These are phyloP conservation scores for Aythya baeri DNA, from an alignment of 2,113 vertebrate genomes.

Conservation along the genomic window DNA sequence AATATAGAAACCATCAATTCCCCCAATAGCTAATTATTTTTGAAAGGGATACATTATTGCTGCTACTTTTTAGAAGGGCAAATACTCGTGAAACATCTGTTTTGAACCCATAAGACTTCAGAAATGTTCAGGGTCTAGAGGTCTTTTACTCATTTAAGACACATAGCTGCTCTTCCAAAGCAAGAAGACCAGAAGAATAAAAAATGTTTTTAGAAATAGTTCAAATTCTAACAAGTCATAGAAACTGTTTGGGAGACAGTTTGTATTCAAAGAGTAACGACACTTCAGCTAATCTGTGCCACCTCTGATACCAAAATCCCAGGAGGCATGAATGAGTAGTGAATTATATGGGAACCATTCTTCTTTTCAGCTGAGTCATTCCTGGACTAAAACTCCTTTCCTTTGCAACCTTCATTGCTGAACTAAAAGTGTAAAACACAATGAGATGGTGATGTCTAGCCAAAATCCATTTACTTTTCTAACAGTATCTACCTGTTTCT, in stretches of 20 bases:
- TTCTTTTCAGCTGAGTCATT: not conserved
- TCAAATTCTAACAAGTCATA: not conserved
- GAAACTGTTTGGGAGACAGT: not conserved
- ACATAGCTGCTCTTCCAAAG: not conserved
- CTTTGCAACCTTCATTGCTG: not conserved
- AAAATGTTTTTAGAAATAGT: not conserved
- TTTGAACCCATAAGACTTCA: not conserved
- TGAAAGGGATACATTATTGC: constrained; percentile 23
- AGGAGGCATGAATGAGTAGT: not conserved
- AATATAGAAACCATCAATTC: constrained; percentile 54
- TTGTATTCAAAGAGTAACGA: not conserved
- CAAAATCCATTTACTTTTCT: not conserved
- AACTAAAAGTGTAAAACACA: not conserved
- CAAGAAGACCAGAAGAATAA: not conserved
- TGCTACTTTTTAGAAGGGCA: not conserved
- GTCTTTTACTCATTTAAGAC: not conserved
- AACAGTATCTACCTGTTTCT: not conserved
- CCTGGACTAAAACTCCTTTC: not conserved
- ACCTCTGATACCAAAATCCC: not conserved
- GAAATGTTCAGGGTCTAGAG: not conserved
- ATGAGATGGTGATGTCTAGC: not conserved
- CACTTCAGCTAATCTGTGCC: not conserved
- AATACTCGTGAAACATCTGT: not conserved
- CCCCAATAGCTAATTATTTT: constrained; percentile 53
- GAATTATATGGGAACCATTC: not conserved